Percentiles rank a stretch among this genome's conserved stretches.
Evolutionary conservation across 2,888 invertebrate genomes (phyloP).

Genomic region (Ochropacha duplaris): DNA sequence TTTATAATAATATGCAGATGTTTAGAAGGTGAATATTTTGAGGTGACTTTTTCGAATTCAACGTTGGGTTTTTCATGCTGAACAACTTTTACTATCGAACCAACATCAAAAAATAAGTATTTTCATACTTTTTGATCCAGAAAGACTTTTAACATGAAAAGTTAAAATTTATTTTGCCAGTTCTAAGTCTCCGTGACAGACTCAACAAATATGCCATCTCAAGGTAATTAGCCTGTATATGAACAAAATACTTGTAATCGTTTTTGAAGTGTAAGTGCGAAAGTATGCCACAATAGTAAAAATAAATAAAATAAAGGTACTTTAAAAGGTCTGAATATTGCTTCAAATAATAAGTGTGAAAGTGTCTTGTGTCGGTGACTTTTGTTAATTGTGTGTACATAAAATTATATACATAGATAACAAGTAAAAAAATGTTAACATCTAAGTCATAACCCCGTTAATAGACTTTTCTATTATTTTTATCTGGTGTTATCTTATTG

Average conservation of each 20-base stretch:
- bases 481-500: slow-evolving; percentile 80
- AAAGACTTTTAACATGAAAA: too few relatives aligned
- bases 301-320: not conserved
- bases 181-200: too few relatives aligned
- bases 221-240: too few relatives aligned
- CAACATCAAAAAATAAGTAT: too few relatives aligned
- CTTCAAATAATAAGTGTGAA: slow-evolving; percentile 16
- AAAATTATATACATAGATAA: slow-evolving; percentile 38
- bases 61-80: too few relatives aligned
- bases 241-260: not conserved
- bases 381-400: slow-evolving; percentile 45
- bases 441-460: slow-evolving; percentile 79
- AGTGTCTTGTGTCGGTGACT: slow-evolving; percentile 36
- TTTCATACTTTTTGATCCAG: too few relatives aligned
- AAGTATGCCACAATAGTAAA: slow-evolving; percentile 2
- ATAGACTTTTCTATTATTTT: slow-evolving; percentile 70
- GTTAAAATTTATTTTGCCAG: too few relatives aligned
- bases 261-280: not conserved
- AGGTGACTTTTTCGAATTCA: too few relatives aligned
- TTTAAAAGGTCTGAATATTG: not conserved
- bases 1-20: too few relatives aligned
- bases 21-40: too few relatives aligned
- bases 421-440: slow-evolving; percentile 63
- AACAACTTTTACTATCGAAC: too few relatives aligned
- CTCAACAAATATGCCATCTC: not conserved